These are phyloP conservation scores for Orussus abietinus DNA, from an alignment of 1,140 invertebrate genomes.

Conservation along the genomic window DNA sequence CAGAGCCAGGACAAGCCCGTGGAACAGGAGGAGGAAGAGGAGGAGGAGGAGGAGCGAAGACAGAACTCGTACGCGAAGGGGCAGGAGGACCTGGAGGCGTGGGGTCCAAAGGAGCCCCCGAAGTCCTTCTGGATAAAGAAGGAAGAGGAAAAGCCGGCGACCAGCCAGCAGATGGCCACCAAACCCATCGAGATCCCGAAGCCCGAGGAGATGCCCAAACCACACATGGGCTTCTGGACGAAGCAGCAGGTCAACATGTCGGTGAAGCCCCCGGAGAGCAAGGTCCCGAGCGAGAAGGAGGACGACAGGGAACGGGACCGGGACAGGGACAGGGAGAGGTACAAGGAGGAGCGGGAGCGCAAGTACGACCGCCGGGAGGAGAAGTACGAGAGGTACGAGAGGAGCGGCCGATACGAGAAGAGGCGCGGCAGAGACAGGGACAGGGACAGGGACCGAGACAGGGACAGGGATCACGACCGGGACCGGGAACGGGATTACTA, in stretches of 20 bases:
- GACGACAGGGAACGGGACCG: conserved; percentile 28
- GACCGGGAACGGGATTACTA: conserved; percentile 42
- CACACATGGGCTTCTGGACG: conserved; percentile 53
- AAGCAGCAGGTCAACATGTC: conserved; percentile 51
- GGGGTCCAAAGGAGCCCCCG: conserved; percentile 49
- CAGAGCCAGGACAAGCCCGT: conserved; percentile 19
- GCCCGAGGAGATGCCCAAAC: conserved; percentile 50
- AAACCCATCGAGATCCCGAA: conserved; percentile 38
- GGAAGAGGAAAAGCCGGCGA: conserved; percentile 40
- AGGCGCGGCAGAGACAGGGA: conserved; percentile 39
- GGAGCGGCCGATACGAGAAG: conserved; percentile 42
- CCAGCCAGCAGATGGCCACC: conserved; percentile 11
- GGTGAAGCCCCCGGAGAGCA: conserved; percentile 37
- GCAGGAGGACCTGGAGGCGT: conserved; percentile 36
- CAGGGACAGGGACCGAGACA: conserved; percentile 29
- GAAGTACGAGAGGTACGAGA: conserved; percentile 43
- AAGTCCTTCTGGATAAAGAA: conserved; percentile 52
- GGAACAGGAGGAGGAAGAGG: conserved; percentile 12
- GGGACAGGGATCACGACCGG: conserved; percentile 26
- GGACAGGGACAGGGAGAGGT: conserved; percentile 34
- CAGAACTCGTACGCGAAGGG: conserved; percentile 50
- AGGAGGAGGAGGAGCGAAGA: conserved; percentile 25
- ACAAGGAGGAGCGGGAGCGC: conserved; percentile 32
- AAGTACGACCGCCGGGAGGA: conserved; percentile 48
- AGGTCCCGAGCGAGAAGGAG: conserved; percentile 28